phyloP scores from a whole-genome alignment of 2,888 invertebrate genomes.

The Leptinotarsa juncta region DNA sequence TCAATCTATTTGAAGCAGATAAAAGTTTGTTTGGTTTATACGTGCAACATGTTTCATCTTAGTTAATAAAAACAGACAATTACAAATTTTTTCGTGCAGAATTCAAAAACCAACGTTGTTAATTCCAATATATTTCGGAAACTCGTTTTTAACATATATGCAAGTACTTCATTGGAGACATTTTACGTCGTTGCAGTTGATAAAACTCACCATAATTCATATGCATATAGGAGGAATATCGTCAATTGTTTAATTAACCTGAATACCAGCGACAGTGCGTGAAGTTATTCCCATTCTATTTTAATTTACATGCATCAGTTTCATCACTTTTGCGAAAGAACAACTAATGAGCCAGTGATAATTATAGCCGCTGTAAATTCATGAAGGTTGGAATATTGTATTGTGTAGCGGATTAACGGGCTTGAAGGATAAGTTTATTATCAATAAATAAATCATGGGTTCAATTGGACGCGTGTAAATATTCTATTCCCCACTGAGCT shows the following conservation, averaged over 20 bases:
- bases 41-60: too few species aligned
- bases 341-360: constrained; percentile 13
- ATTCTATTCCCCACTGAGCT: not conserved
- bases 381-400: constrained; percentile 9
- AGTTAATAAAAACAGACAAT: too few species aligned
- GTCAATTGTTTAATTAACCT: constrained; percentile 16
- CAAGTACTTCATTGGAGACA: too few species aligned
- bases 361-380: constrained; percentile 7
- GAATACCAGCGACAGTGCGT: constrained; percentile 11
- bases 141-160: too few species aligned
- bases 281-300: constrained; percentile 14
- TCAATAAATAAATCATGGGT: constrained; percentile 8
- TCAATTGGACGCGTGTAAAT: not conserved
- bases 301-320: constrained; percentile 11
- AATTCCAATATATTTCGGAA: too few species aligned
- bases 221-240: not conserved
- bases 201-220: not conserved
- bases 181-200: not conserved
- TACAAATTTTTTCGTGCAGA: too few species aligned
- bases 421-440: constrained; percentile 1
- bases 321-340: constrained; percentile 16
- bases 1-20: too few species aligned
- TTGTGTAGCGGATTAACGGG: constrained; percentile 7
- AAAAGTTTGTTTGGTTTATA: too few species aligned
- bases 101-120: too few species aligned